Percentiles rank a stretch among this genome's conserved stretches.
Conservation (phyloP, 1,140 invertebrate species). For the Habropoda laboriosa region DNA sequence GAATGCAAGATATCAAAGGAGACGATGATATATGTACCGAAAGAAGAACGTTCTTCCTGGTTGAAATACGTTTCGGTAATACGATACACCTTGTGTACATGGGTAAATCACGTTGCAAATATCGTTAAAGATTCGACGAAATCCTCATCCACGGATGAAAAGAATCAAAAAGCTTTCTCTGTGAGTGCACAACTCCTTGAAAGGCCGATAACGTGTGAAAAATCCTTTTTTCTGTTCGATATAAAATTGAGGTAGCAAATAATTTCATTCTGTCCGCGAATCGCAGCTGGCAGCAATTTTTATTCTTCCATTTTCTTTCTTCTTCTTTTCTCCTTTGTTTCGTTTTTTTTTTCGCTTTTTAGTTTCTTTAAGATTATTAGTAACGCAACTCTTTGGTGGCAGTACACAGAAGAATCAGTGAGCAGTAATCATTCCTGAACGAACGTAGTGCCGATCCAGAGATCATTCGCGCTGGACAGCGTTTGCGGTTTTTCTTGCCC, state of each 20-base stretch:
- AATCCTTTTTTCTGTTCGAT: slow-evolving; percentile 8
- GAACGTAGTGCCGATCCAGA: slow-evolving; percentile 11
- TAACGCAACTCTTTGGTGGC: slow-evolving; percentile 38
- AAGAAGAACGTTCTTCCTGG: not conserved
- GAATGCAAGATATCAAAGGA: not conserved
- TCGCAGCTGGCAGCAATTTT: slow-evolving; percentile 49
- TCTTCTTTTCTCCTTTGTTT: not conserved
- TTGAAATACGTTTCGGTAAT: not conserved
- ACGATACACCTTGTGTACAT: not conserved
- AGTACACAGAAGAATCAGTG: slow-evolving; percentile 38
- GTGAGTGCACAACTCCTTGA: not conserved
- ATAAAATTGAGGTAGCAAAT: slow-evolving; percentile 65
- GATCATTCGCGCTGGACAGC: slow-evolving; percentile 10
- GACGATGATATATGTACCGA: not conserved
- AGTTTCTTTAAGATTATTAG: not conserved
- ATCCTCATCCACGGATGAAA: not conserved
- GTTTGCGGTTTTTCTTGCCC: not conserved
- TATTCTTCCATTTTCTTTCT: not conserved
- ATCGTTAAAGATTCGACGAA: not conserved
- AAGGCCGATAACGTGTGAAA: slow-evolving; percentile 28
- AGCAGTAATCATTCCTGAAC: slow-evolving; percentile 22
- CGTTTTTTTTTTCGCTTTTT: not conserved
- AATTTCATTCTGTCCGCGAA: slow-evolving; percentile 48
- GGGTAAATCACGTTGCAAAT: not conserved
- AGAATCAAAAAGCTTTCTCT: slow-evolving; percentile 8